Conservation (phyloP, 92 coral and sea anemone genomes). For the Palythoa heliodiscus region DNA sequence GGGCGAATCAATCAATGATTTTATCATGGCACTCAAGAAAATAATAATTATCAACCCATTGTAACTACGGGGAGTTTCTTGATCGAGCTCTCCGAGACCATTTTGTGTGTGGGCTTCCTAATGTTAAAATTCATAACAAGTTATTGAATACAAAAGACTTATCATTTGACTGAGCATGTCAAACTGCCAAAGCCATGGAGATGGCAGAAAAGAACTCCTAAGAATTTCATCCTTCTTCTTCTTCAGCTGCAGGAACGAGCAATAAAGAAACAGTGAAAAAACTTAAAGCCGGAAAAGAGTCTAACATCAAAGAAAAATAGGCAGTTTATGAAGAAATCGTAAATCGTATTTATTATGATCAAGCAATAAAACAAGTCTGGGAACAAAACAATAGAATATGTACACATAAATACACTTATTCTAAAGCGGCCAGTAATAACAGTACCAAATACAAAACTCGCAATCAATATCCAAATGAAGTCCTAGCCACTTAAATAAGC, state of each 20-base stretch:
- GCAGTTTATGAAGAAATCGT: no score
- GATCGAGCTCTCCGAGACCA: constrained; percentile 56
- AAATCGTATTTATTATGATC: no score
- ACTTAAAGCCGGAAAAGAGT: constrained; percentile 35
- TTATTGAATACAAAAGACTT: constrained; percentile 44
- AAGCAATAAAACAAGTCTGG: no score
- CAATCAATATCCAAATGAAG: no score
- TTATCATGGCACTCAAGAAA: neutral
- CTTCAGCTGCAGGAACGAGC: no score
- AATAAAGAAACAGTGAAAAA: no score
- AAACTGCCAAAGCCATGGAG: constrained; percentile 37
- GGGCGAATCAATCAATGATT: neutral
- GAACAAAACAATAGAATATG: no score
- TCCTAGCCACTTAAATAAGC: no score
- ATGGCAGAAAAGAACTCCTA: neutral
- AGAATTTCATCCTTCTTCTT: neutral
- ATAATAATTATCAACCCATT: constrained; percentile 3
- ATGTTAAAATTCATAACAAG: constrained; percentile 56
- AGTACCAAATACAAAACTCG: no score
- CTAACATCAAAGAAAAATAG: constrained; percentile 36
- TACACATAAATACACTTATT: no score
- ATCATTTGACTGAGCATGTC: constrained; percentile 55
- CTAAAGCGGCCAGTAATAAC: no score
- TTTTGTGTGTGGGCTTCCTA: constrained; percentile 60
- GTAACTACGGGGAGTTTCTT: constrained; percentile 60